These are phyloP conservation scores for Lutjanus erythropterus DNA, from an alignment of 2,113 vertebrate species.

Conservation along the genomic window DNA sequence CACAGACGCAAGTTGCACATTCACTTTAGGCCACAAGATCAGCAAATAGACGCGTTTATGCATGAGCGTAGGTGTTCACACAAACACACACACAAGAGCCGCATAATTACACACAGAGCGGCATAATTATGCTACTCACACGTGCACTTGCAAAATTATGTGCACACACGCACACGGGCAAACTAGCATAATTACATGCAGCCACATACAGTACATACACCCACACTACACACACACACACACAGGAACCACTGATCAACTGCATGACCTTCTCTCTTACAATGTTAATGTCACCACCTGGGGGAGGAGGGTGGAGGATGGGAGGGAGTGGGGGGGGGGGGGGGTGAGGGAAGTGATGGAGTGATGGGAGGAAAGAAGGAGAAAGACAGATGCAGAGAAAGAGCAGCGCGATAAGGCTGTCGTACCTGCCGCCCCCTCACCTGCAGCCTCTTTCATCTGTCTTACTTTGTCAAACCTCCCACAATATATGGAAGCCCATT, in stretches of 20 bases:
- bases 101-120: conserved; percentile 59
- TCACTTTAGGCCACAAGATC: conserved; percentile 39
- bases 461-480: conserved; percentile 28
- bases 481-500: no score
- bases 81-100: conserved; percentile 41
- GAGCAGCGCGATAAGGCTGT: conserved; percentile 28
- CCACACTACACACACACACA: conserved; percentile 42
- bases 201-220: conserved; percentile 30
- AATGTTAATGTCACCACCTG: conserved; percentile 81
- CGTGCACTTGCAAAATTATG: conserved; percentile 31
- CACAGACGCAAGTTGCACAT: conserved; percentile 10
- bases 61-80: conserved; percentile 52
- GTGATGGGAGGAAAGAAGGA: conserved; percentile 41
- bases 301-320: conserved; percentile 17
- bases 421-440: conserved; percentile 26
- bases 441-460: conserved; percentile 46
- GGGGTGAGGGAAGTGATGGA: conserved; percentile 27
- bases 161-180: background rate
- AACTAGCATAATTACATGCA: conserved; percentile 48
- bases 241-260: conserved; percentile 67
- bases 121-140: conserved; percentile 51
- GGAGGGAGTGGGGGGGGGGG: no score
- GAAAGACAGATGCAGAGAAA: conserved; percentile 33
- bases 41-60: conserved; percentile 45
- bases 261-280: conserved; percentile 78